Evolutionary conservation across 2,797 vertebrate genomes (phyloP).

Genomic region (Potorous gilbertii): DNA sequence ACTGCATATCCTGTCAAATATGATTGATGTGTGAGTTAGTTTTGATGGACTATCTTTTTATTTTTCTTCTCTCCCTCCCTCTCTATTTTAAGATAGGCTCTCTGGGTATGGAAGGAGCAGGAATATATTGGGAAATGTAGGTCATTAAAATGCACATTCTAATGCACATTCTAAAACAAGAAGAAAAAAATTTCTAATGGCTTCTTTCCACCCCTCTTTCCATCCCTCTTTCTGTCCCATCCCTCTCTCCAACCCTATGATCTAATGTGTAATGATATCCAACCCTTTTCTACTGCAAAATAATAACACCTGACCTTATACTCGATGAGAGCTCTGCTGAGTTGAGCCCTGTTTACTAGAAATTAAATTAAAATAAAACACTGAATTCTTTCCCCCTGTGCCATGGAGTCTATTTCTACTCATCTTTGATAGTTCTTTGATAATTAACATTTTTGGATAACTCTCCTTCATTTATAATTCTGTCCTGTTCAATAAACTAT

Average conservation of each 20-base stretch:
- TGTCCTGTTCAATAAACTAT: neutral
- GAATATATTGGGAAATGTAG: neutral
- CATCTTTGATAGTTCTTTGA: constrained; percentile 16
- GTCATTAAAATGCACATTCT: neutral
- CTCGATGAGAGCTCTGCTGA: neutral
- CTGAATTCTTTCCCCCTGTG: constrained; percentile 17
- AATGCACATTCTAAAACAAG: neutral
- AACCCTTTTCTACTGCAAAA: neutral
- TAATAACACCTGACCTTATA: neutral
- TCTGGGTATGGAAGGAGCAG: neutral
- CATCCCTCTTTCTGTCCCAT: no score
- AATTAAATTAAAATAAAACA: neutral
- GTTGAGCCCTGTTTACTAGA: constrained; percentile 4
- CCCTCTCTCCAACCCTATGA: neutral
- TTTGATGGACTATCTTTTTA: neutral
- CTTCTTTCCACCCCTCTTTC: neutral
- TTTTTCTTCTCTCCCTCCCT: neutral
- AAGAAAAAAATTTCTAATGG: neutral
- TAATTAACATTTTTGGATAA: constrained; percentile 4
- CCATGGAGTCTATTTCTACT: neutral
- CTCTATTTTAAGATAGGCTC: neutral
- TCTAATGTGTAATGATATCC: neutral
- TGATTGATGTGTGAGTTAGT: neutral
- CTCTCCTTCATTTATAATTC: neutral
- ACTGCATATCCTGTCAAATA: neutral